phyloP scores from a whole-genome alignment of 2,888 invertebrate species.

The Carpatolechia fugitivella region DNA sequence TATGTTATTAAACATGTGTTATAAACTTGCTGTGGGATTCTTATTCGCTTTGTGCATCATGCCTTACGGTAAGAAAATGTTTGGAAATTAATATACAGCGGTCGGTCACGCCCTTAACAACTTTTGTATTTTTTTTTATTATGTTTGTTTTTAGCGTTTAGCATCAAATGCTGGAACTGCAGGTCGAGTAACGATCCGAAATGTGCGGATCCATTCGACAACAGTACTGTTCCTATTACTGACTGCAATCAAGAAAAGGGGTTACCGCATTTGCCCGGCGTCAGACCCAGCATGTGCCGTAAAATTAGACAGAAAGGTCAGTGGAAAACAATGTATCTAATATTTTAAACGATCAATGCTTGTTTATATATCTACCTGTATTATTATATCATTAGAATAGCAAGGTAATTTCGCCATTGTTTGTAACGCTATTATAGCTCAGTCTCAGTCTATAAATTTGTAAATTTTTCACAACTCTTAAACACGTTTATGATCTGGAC shows the following conservation, averaged over 20 bases:
- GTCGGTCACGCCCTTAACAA: conserved; percentile 55
- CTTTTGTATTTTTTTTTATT: not conserved
- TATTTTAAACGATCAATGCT: too few species aligned
- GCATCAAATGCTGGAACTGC: conserved; percentile 95
- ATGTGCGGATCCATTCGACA: conserved; percentile 95
- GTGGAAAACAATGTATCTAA: not conserved
- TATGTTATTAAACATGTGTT: conserved; percentile 15
- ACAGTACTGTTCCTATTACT: conserved; percentile 90
- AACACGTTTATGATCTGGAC: too few species aligned
- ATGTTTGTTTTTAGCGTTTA: conserved; percentile 60
- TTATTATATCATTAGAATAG: not conserved
- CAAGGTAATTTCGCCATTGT: too few species aligned
- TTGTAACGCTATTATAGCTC: too few species aligned
- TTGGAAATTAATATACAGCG: conserved; percentile 17
- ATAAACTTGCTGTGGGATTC: conserved; percentile 26
- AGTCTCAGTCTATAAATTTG: too few species aligned
- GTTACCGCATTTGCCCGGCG: conserved; percentile 83
- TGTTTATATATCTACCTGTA: not conserved
- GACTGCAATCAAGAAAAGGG: conserved; percentile 84
- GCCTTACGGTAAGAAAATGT: conserved; percentile 35
- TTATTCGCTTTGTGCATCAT: conserved; percentile 31
- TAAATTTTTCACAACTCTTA: too few species aligned
- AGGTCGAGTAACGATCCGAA: conserved; percentile 93
- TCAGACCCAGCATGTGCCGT: conserved; percentile 91
- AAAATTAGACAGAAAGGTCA: conserved; percentile 94